A percentile compares a stretch with the other conserved stretches of the same genome.
phyloP scores from a whole-genome alignment of 2,888 invertebrate species.

The Caenorhabditis sp. region DNA sequence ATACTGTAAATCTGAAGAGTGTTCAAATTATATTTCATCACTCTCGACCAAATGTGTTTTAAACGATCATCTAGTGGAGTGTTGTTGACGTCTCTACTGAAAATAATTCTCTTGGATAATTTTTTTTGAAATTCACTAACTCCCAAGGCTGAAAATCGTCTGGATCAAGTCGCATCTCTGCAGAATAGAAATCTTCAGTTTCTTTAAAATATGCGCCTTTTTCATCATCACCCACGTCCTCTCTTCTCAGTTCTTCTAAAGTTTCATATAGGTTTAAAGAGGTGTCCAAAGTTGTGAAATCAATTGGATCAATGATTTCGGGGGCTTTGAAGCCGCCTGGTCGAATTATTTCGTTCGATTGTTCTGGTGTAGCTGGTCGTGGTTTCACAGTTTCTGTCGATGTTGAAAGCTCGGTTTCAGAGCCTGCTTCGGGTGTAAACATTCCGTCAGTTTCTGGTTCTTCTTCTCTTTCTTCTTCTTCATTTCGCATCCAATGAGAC shows the following conservation, averaged over 20 bases:
- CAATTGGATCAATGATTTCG: not conserved
- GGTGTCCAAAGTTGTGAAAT: not conserved
- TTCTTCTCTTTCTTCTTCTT: not conserved
- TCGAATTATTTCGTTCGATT: not conserved
- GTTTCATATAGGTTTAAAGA: not conserved
- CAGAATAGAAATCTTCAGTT: slow-evolving; percentile 11
- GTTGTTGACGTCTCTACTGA: not conserved
- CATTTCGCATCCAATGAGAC: not conserved
- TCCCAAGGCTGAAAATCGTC: not conserved
- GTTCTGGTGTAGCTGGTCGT: not conserved
- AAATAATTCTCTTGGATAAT: not conserved
- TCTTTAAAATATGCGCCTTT: slow-evolving; percentile 1
- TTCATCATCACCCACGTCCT: not conserved
- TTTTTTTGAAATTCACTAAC: not conserved
- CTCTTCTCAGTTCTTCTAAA: not conserved
- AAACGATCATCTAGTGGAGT: slow-evolving; percentile 10
- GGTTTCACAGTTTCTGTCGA: not conserved
- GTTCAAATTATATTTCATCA: slow-evolving; percentile 12
- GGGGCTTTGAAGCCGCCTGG: not conserved
- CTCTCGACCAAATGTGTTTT: not conserved
- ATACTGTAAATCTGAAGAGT: slow-evolving; percentile 12
- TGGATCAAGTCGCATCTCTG: not conserved
- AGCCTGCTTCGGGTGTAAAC: not conserved
- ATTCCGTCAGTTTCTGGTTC: too few relatives aligned
- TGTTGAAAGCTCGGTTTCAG: not conserved